Conservation (phyloP, 1,140 invertebrate species). For the Drosophila gunungcola region DNA sequence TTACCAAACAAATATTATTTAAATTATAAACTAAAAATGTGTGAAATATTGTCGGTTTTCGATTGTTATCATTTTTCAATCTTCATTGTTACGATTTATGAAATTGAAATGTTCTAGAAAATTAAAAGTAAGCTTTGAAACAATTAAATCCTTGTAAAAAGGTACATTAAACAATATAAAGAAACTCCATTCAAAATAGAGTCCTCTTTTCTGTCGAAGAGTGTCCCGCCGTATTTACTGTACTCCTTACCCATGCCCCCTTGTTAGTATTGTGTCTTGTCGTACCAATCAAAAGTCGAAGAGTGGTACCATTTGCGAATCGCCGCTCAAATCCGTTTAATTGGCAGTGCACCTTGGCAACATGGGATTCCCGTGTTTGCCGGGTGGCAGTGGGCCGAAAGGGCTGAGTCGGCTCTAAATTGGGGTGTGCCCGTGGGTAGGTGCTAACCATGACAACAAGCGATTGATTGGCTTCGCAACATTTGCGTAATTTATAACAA, state of each 20-base stretch:
- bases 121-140: too few species aligned
- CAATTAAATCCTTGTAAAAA: too few species aligned
- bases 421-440: constrained; percentile 15
- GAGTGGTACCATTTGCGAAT: constrained; percentile 34
- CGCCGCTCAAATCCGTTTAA: constrained; percentile 34
- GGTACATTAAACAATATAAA: too few species aligned
- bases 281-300: constrained; percentile 22
- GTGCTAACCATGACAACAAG: constrained; percentile 57
- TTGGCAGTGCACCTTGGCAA: constrained; percentile 47
- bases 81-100: too few species aligned
- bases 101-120: too few species aligned
- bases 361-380: background rate
- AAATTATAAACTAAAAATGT: too few species aligned
- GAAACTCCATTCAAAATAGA: too few species aligned
- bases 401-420: background rate
- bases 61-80: too few species aligned
- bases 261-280: background rate
- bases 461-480: constrained; percentile 37
- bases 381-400: constrained; percentile 6
- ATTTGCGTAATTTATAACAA: constrained; percentile 68
- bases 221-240: too few species aligned
- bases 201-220: too few species aligned
- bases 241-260: background rate
- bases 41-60: too few species aligned
- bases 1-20: too few species aligned